These are phyloP conservation scores for Lasioglossum oenotherae DNA, from an alignment of 2,888 invertebrate species.

Conservation along the genomic window DNA sequence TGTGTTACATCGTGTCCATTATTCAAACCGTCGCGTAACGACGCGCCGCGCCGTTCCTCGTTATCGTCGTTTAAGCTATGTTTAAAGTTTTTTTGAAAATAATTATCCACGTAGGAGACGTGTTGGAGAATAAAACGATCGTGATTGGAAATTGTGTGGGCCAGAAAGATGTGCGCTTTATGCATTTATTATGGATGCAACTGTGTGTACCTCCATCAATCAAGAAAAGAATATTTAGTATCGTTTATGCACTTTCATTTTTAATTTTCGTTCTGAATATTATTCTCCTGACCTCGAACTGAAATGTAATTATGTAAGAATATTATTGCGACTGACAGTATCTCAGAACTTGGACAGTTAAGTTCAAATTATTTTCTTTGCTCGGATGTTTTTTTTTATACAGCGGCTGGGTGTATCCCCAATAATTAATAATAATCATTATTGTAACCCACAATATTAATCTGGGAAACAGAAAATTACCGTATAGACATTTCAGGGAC, in stretches of 20 bases:
- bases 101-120: neutral
- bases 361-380: too few relatives aligned
- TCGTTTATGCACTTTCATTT: neutral
- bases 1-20: neutral
- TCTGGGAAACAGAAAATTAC: too few relatives aligned
- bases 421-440: too few relatives aligned
- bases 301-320: too few relatives aligned
- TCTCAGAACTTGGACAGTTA: too few relatives aligned
- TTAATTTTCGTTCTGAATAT: neutral
- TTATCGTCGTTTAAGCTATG: neutral
- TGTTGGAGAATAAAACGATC: neutral
- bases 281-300: too few relatives aligned
- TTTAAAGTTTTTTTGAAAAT: neutral
- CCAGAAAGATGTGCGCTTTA: neutral
- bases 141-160: neutral
- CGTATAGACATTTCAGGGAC: too few relatives aligned
- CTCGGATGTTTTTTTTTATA: too few relatives aligned
- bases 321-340: too few relatives aligned
- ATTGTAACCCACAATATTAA: too few relatives aligned
- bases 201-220: neutral
- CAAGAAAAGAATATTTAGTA: too few relatives aligned
- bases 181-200: neutral
- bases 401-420: too few relatives aligned
- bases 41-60: neutral
- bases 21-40: neutral